A percentile compares a stretch with the other conserved stretches of the same genome.
Conservation (phyloP, 2,797 vertebrate species). For the Lacerta agilis region DNA sequence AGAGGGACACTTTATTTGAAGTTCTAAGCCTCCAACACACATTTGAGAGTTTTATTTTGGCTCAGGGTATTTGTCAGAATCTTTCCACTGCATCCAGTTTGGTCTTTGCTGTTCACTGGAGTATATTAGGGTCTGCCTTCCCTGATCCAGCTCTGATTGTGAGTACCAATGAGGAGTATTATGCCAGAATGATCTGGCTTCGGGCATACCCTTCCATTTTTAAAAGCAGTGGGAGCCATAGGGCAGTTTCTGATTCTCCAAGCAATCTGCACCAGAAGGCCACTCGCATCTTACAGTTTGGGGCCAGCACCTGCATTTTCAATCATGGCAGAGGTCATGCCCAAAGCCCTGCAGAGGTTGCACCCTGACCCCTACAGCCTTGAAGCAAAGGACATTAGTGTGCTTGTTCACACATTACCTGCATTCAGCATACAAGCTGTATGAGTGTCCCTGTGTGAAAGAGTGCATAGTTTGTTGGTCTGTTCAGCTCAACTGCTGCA, state of each 20-base stretch:
- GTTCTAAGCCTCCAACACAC: no score
- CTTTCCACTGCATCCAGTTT: neutral
- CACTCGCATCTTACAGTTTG: neutral
- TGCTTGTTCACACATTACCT: no score
- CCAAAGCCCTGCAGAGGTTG: neutral
- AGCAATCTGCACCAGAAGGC: neutral
- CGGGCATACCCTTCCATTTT: neutral
- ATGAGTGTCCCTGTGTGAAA: no score
- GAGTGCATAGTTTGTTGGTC: no score
- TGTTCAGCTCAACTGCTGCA: no score
- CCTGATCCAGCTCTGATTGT: neutral
- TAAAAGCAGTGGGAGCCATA: neutral
- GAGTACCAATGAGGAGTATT: rapidly evolving
- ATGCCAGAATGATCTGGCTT: neutral
- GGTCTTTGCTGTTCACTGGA: neutral
- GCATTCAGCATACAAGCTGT: no score
- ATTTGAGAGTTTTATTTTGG: neutral
- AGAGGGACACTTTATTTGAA: neutral
- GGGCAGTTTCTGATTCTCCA: neutral
- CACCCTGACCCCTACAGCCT: slow-evolving; percentile 54
- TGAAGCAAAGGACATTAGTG: slow-evolving; percentile 48
- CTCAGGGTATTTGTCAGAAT: neutral
- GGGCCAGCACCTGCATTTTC: neutral
- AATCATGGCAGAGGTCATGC: neutral
- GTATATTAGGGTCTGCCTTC: neutral